Conservation (phyloP, 1,140 invertebrate species). For the Schlechtendalia chinensis region DNA sequence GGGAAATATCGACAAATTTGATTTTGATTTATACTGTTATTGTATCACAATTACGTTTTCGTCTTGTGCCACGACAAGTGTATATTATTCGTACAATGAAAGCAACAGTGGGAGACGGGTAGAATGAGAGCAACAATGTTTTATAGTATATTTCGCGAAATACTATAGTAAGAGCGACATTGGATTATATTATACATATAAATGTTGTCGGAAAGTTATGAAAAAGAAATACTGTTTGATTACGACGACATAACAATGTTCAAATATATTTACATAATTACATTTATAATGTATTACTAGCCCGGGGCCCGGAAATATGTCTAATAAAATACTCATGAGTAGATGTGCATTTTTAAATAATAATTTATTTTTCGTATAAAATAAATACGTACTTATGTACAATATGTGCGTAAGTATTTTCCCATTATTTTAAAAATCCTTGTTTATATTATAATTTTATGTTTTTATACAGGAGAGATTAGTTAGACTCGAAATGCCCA, state of each 20-base stretch:
- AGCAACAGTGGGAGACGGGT: not conserved
- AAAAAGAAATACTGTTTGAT: slow-evolving; percentile 4
- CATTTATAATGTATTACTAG: slow-evolving; percentile 3
- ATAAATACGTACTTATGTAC: not conserved
- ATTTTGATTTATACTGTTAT: not conserved
- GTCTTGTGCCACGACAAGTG: not conserved
- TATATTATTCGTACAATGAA: not conserved
- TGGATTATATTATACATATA: not conserved
- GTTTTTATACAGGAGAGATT: not conserved
- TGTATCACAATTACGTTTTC: not conserved
- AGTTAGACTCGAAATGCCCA: not conserved
- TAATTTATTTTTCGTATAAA: not conserved
- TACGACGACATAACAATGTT: not conserved
- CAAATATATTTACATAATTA: slow-evolving; percentile 16
- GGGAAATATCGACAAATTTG: not conserved
- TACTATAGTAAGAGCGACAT: not conserved
- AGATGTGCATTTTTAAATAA: slow-evolving; percentile 11
- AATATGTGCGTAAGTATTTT: no score
- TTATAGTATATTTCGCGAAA: not conserved
- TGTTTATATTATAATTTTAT: not conserved
- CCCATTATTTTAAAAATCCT: not conserved
- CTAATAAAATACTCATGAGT: slow-evolving; percentile 1
- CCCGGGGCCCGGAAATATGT: not conserved
- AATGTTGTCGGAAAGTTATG: slow-evolving; percentile 5
- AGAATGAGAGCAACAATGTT: not conserved